phyloP scores from a whole-genome alignment of 2,113 vertebrate species.

The Hucho hucho region DNA sequence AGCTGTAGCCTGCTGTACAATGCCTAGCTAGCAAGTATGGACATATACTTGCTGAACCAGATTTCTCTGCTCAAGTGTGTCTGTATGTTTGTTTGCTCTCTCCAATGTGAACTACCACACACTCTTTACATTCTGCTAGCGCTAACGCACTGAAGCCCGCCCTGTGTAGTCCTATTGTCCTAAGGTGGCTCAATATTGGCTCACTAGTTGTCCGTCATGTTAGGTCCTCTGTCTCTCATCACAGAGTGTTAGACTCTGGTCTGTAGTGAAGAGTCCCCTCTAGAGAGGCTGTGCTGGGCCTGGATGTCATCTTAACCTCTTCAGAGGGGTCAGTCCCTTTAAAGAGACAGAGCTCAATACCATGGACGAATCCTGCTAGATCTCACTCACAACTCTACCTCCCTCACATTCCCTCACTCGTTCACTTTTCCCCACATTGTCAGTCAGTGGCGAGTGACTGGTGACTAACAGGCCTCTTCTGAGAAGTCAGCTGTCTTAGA shows the following conservation, averaged over 20 bases:
- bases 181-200: constrained; percentile 33
- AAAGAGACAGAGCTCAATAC: no score
- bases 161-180: constrained; percentile 20
- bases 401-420: not conserved
- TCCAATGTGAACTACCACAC: constrained; percentile 55
- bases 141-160: constrained; percentile 31
- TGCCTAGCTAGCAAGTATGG: constrained; percentile 69
- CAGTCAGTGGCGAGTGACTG: constrained; percentile 66
- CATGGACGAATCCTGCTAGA: not conserved
- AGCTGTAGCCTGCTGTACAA: constrained; percentile 69
- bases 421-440: constrained; percentile 56
- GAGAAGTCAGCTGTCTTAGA: constrained; percentile 54
- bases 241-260: constrained; percentile 34
- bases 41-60: constrained; percentile 77
- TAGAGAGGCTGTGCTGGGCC: constrained; percentile 43
- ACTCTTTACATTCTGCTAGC: constrained; percentile 55
- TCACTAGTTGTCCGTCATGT: constrained; percentile 34
- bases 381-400: constrained; percentile 1
- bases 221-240: constrained; percentile 32
- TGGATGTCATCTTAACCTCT: constrained; percentile 58
- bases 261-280: constrained; percentile 39
- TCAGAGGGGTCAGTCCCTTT: constrained; percentile 42
- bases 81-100: constrained; percentile 44
- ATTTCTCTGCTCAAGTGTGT: constrained; percentile 63
- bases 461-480: constrained; percentile 61